Conservation (phyloP, 2,888 invertebrate genomes). For the Microctonus hyperodae region DNA sequence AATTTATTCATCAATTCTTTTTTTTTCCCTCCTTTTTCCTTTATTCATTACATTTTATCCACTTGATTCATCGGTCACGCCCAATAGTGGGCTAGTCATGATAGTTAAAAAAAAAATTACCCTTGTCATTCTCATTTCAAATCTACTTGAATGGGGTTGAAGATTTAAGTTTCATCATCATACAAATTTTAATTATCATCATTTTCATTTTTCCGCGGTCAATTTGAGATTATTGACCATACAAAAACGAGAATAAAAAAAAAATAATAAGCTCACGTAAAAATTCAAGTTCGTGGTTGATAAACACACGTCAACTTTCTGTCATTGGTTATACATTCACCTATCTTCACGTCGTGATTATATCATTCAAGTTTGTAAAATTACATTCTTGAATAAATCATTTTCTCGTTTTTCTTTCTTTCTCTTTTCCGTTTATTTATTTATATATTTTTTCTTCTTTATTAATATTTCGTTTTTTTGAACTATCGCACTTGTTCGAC, state of each 20-base stretch:
- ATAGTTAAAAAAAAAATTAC: conserved; percentile 39
- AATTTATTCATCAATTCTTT: conserved; percentile 20
- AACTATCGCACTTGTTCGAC: neutral
- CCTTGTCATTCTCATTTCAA: neutral
- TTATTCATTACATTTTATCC: conserved; percentile 25
- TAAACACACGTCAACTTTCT: neutral
- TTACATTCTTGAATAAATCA: neutral
- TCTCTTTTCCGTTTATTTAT: neutral
- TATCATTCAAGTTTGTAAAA: neutral
- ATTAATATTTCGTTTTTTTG: conserved; percentile 6
- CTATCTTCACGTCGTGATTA: neutral
- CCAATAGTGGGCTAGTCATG: conserved; percentile 47
- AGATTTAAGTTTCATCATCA: neutral
- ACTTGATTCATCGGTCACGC: conserved; percentile 36
- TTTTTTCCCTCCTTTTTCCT: neutral
- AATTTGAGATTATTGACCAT: neutral
- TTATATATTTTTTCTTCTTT: neutral
- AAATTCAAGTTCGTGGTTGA: conserved; percentile 20
- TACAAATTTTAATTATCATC: neutral
- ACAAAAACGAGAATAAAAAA: neutral
- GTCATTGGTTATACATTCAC: neutral
- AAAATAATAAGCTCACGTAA: conserved; percentile 21
- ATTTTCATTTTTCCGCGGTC: neutral
- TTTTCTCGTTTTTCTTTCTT: neutral
- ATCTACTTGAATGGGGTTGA: neutral